Evolutionary conservation across 2,113 vertebrate species (phyloP), one percentile per base, ranked within the genome.

Genomic region (Electrona antarctica): DNA sequence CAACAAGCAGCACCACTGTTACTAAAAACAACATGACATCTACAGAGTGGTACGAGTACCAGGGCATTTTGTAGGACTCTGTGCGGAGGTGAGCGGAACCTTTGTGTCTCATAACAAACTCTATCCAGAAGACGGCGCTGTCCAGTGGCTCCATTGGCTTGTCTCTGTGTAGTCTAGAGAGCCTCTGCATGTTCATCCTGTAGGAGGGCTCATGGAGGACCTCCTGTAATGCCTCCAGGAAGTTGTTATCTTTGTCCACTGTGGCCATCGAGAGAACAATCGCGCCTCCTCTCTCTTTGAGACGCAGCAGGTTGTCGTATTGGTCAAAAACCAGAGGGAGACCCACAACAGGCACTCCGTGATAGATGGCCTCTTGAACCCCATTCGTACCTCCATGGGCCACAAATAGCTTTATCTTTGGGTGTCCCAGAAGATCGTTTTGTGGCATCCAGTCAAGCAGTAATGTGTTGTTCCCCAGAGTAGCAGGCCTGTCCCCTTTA

Each of bases 101-200:
- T 90, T 87, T 88, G 82, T 93, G 90, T 62, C 90, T 89, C 64
- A 93, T 92, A 21, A 92, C 88, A 77, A 85, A 93, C 84, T 93
- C 92, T 8, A 90, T 90, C 92, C 93, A 94, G 89, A 91, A 93
- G 71, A 93, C 29, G 62, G 91, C 92, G 1, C n/a, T 76, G 13
- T 93, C 86, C 28, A 93, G 7, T 0, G 93, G 90, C 8, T 72
- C 70, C 14, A 91, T 14, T 1, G 88, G 90, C 48, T 83, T 76
- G 78, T 94, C 93, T 71, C 74, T 81, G 73, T 91, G 91, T 62
- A 92, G 85, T 12, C 73, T 64, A n/a, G 92, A 93, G 41, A 92
- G 85, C 57, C 67, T 90, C 81, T 91, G 86, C 88, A 93, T 93
- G 83, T 90, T 92, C 8, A 29, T 63, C 56, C 66, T 78, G 75